A percentile compares a stretch with the other conserved stretches of the same genome.
phyloP scores from a whole-genome alignment of 2,888 invertebrate genomes.

The Noctua pronuba region DNA sequence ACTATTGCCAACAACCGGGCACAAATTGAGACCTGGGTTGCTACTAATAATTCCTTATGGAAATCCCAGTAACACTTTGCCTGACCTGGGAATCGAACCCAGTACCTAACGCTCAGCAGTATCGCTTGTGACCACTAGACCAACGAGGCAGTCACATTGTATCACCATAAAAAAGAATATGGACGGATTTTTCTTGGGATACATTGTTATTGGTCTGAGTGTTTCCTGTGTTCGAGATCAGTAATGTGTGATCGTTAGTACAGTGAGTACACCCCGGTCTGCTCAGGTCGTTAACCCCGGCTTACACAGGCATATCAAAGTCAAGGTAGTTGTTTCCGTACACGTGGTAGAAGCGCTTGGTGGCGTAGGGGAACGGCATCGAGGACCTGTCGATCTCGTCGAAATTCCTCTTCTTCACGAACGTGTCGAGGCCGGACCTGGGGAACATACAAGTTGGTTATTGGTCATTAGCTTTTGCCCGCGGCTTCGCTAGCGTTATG shows the following conservation, averaged over 20 bases:
- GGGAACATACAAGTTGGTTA: neutral
- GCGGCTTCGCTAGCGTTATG: neutral
- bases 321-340: conserved; percentile 87
- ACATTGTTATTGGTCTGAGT: neutral
- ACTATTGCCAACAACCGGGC: neutral
- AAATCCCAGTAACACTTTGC: neutral
- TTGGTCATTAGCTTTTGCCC: neutral
- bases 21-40: neutral
- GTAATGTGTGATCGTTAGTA: conserved; percentile 9
- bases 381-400: conserved; percentile 92
- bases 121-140: neutral
- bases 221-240: conserved; percentile 18
- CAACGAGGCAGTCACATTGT: neutral
- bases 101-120: neutral
- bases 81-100: neutral
- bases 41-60: neutral
- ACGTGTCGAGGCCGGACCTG: conserved; percentile 89
- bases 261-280: conserved; percentile 17
- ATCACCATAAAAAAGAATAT: neutral
- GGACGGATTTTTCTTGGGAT: neutral
- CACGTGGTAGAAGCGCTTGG: conserved; percentile 90
- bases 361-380: conserved; percentile 85
- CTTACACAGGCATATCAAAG: conserved; percentile 80
- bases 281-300: conserved; percentile 51
- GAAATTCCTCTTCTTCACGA: conserved; percentile 90